A percentile compares a stretch with the other conserved stretches of the same genome.
Conservation (phyloP, 2,888 invertebrate genomes). For the Pasiphila rectangulata region DNA sequence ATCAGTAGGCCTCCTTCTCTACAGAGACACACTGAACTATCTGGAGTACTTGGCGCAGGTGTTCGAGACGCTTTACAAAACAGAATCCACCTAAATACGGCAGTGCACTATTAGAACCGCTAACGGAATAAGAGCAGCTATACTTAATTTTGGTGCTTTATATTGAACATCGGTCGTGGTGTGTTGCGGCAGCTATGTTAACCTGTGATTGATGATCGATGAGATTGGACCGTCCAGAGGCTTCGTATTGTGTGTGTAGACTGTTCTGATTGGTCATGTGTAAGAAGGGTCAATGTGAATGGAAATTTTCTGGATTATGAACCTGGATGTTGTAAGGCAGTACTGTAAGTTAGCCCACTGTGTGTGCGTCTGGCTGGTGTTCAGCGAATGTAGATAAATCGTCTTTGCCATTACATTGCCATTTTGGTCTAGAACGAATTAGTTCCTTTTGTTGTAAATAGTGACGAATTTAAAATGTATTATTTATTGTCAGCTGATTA, state of each 20-base stretch:
- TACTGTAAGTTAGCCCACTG: slow-evolving; percentile 43
- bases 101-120: slow-evolving; percentile 34
- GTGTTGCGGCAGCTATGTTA: slow-evolving; percentile 15
- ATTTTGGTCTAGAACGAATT: slow-evolving; percentile 76
- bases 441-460: slow-evolving; percentile 79
- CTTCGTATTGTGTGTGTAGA: neutral
- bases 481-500: slow-evolving; percentile 66
- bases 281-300: neutral
- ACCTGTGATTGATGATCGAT: slow-evolving; percentile 17
- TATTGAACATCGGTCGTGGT: slow-evolving; percentile 7
- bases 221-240: slow-evolving; percentile 6
- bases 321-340: slow-evolving; percentile 21
- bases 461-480: slow-evolving; percentile 72
- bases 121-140: slow-evolving; percentile 34
- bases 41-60: slow-evolving; percentile 63
- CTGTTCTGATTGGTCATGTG: neutral
- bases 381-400: slow-evolving; percentile 62
- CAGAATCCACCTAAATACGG: slow-evolving; percentile 43
- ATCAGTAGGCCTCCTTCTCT: slow-evolving; percentile 51
- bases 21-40: slow-evolving; percentile 67
- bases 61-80: slow-evolving; percentile 56
- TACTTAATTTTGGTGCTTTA: slow-evolving; percentile 44
- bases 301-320: neutral
- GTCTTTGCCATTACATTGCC: slow-evolving; percentile 79
- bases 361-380: slow-evolving; percentile 60